Base-by-base conservation (phyloP, 2,113 vertebrate species). In the Baryphthengus martii region DNA sequence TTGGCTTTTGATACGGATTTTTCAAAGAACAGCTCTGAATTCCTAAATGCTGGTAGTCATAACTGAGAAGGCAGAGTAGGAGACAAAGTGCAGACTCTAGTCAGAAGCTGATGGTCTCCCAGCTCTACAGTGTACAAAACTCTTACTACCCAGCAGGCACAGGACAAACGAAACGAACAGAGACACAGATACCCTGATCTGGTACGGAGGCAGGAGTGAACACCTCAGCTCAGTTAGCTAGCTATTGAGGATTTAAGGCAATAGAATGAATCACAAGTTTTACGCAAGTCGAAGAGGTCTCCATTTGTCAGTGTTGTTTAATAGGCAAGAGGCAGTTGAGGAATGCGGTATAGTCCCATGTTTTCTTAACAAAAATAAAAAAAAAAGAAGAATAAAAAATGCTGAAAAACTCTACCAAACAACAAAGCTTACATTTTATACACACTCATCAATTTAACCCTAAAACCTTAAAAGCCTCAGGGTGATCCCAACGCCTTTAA, bases 371-470 rank as follows among this genome's bases (percentile, higher is more conserved):
- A 26, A 76, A 78, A 96, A 96, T 97, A 96, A 82, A 61, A 96
- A 96, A 96, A 67, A 45, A 96, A 96, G 95, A 97, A 96, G 82
- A 97, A 97, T 91, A 97, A 97, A 89, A 98, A 98, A 97, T 88
- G 93, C 72, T 96, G 73, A 79, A 96, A 97, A 97, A 95, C 90
- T 89, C 97, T 97, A 96, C 97, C 97, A 97, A 98, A 98, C 97
- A 98, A 98, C 97, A 98, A 98, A 98, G 98, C 97, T 97, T 95
- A 96, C 93, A 91, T 98, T 98, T 97, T 97, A 98, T 97, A 97
- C 97, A 96, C 65, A 76, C 97, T 97, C 97, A 97, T 97, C 97
- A 97, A 97, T 97, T 97, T 97, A 98, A 97, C 98, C 97, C 97
- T 88, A 94, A 97, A 96, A 88, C 92, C 96, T 97, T 97, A 96